These are phyloP conservation scores for Saccopteryx bilineata DNA, from an alignment of 2,113 vertebrate genomes.

Conservation along the genomic window DNA sequence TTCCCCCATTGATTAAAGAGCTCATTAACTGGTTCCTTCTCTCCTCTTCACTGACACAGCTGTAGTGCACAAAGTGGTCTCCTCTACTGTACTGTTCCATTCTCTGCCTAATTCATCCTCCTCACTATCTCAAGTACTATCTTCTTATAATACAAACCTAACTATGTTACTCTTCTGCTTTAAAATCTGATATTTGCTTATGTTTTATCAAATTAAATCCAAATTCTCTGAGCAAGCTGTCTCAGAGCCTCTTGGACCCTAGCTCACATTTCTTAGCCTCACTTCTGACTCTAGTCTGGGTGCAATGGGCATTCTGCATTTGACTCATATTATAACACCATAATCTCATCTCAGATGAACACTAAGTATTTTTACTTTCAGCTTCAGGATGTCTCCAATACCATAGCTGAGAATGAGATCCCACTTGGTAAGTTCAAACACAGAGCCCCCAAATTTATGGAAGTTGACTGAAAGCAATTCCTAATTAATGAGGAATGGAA, in stretches of 20 bases:
- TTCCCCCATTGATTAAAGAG: not conserved
- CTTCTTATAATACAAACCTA: not conserved
- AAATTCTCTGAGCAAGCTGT: not conserved
- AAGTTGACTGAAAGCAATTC: constrained; percentile 10
- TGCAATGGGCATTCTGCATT: not conserved
- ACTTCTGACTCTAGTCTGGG: not conserved
- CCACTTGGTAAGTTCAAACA: not conserved
- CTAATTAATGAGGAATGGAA: not conserved
- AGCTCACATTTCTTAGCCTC: not conserved
- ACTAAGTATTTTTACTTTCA: not conserved
- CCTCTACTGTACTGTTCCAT: not conserved
- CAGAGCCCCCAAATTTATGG: not conserved
- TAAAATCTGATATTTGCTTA: not conserved
- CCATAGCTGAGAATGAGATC: not conserved
- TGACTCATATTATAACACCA: not conserved
- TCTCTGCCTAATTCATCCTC: not conserved
- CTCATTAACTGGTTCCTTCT: not conserved
- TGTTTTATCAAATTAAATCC: constrained; percentile 14
- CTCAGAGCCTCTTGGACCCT: not conserved
- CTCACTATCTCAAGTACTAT: not conserved
- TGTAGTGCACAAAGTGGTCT: not conserved
- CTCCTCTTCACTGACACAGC: not conserved
- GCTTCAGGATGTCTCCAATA: not conserved
- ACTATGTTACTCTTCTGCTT: not conserved
- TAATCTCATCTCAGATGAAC: not conserved